phyloP scores from a whole-genome alignment of 2,888 invertebrate genomes.

The Papilio demoleus region DNA sequence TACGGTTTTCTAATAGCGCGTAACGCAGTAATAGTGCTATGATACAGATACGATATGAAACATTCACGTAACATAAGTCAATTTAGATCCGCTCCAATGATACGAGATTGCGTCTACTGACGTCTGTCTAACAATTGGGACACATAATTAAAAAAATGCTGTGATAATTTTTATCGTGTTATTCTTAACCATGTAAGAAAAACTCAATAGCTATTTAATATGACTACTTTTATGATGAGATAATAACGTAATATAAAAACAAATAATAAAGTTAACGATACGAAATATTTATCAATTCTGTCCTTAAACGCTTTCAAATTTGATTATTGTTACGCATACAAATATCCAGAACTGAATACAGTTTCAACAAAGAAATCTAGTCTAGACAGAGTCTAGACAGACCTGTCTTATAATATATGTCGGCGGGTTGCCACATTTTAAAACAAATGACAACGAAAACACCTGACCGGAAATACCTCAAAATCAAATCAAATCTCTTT shows the following conservation, averaged over 20 bases:
- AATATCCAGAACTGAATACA: slow-evolving; percentile 41
- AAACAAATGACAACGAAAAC: too few relatives aligned
- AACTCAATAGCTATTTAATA: too few relatives aligned
- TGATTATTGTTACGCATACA: slow-evolving; percentile 24
- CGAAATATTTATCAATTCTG: not conserved
- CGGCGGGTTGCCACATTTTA: too few relatives aligned
- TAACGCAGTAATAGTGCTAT: slow-evolving; percentile 32
- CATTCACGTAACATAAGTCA: slow-evolving; percentile 30
- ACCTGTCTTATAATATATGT: slow-evolving; percentile 49
- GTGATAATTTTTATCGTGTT: not conserved
- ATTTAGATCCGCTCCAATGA: slow-evolving; percentile 28
- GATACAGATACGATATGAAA: slow-evolving; percentile 27
- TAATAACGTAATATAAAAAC: too few relatives aligned
- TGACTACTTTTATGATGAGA: too few relatives aligned
- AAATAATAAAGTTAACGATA: not conserved
- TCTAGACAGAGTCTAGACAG: slow-evolving; percentile 78
- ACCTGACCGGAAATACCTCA: too few relatives aligned
- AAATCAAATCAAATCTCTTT: too few relatives aligned
- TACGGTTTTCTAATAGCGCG: slow-evolving; percentile 43
- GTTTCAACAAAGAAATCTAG: slow-evolving; percentile 58
- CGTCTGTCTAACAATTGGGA: not conserved
- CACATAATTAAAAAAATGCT: not conserved
- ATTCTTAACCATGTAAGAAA: too few relatives aligned
- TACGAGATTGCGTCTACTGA: not conserved
- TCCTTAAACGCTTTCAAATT: slow-evolving; percentile 14